Conservation (phyloP, 2,888 invertebrate genomes). For the Drosophila atripex region DNA sequence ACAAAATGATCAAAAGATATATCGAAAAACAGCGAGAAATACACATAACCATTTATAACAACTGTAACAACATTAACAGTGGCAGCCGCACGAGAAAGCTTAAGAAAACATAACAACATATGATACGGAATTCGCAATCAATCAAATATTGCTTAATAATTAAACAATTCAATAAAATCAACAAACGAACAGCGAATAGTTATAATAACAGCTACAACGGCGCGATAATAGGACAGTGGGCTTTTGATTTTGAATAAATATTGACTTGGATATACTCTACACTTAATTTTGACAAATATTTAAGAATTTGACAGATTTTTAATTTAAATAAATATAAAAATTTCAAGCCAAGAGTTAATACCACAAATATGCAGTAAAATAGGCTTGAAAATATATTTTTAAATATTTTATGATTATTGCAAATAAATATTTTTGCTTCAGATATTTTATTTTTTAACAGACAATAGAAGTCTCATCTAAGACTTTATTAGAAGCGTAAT, state of each 20-base stretch:
- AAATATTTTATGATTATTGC: too few relatives aligned
- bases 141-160: constrained; percentile 77
- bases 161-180: constrained; percentile 77
- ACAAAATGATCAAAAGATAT: constrained; percentile 57
- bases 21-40: constrained; percentile 37
- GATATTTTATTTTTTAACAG: too few relatives aligned
- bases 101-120: constrained; percentile 62
- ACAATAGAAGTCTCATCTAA: neutral
- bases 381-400: neutral
- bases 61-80: constrained; percentile 49
- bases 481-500: neutral
- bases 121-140: constrained; percentile 74
- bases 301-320: neutral
- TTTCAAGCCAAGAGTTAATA: neutral
- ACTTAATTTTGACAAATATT: neutral
- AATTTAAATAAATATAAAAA: neutral
- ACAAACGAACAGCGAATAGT: constrained; percentile 55
- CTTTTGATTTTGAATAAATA: constrained; percentile 1
- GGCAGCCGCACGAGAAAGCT: constrained; percentile 54
- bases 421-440: too few relatives aligned
- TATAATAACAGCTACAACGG: constrained; percentile 64
- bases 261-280: constrained; percentile 22
- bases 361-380: neutral
- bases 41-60: constrained; percentile 52
- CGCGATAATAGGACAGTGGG: constrained; percentile 8